Base-by-base conservation (phyloP, 2,797 vertebrate genomes). In the Cossypha caffra region DNA sequence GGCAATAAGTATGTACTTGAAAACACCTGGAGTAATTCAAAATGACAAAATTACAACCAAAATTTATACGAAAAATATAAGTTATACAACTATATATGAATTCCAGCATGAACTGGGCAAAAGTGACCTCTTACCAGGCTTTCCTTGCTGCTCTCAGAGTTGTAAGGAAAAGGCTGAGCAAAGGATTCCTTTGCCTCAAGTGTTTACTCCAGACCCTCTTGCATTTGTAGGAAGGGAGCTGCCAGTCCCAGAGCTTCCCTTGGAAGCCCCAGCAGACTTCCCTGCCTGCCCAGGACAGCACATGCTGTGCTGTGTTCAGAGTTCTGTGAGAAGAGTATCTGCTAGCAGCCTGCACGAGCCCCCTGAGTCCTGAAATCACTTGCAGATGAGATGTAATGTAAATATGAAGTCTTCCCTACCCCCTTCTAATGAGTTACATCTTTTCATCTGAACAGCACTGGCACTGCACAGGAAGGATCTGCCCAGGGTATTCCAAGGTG, bases 311-410 rank as follows among this genome's bases (percentile, higher is more conserved):
- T 37, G 38, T 19, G n/a, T 20, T 86, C 76, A 83, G 19, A 77
- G 33, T 28, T 63, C 50, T 52, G 58, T 4, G 19, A 69, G 71
- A 74, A 40, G 55, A 63, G 0, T 31, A 50, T 64, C 72, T 85
- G 33, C 71, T n/a, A 73, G 74, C 40, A 78, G 88, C 38, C 62
- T 88, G 77, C 66, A 50, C 1, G 0, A 61, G 59, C 55, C 80
- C 74, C 26, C 7, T 14, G 37, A 45, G 37, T 37, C 54, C 40
- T 88, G 42, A 88, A 95, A 90, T 37, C 61, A 42, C 38, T 67
- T 80, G 61, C 79, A 84, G 75, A 88, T 62, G 61, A 84, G 50
- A 80, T 35, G 25, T 16, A 35, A 88, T 14, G 79, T 23, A 75
- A 84, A 40, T 38, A 47, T 6, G 8, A 90, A 67, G 20, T 40